Conservation (phyloP, 2,888 invertebrate species). For the Venustoraphidia nigricollis region DNA sequence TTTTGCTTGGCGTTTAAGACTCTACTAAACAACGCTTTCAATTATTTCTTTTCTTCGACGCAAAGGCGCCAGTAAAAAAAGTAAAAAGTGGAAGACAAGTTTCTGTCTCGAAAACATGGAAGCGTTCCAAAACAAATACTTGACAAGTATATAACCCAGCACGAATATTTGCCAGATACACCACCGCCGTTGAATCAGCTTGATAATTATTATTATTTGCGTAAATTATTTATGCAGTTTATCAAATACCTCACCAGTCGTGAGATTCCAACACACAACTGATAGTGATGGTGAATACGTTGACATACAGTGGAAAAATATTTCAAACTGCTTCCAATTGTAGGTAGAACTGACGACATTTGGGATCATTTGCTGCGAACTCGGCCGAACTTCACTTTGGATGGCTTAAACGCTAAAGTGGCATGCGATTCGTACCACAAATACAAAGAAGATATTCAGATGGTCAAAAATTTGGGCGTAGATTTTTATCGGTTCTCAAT, state of each 20-base stretch:
- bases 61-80: no score
- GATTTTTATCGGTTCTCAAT: conserved; percentile 42
- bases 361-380: conserved; percentile 51
- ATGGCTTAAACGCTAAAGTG: conserved; percentile 41
- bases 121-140: no score
- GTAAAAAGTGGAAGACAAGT: no score
- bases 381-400: conserved; percentile 31
- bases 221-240: no score
- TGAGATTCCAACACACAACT: background rate
- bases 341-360: conserved; percentile 46
- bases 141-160: no score
- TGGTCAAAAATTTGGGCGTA: conserved; percentile 38
- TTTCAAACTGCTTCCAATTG: conserved; percentile 4
- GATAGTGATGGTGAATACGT: background rate
- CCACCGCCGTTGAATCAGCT: no score
- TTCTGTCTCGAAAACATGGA: no score
- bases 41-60: no score
- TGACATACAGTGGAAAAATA: background rate
- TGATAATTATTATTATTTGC: no score
- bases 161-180: no score
- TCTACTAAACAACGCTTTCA: no score
- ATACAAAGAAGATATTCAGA: conserved; percentile 40
- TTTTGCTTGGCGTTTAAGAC: no score
- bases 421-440: conserved; percentile 51
- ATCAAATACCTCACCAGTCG: background rate